phyloP scores from a whole-genome alignment of 1,140 invertebrate species.

The Elymnias hypermnestra region DNA sequence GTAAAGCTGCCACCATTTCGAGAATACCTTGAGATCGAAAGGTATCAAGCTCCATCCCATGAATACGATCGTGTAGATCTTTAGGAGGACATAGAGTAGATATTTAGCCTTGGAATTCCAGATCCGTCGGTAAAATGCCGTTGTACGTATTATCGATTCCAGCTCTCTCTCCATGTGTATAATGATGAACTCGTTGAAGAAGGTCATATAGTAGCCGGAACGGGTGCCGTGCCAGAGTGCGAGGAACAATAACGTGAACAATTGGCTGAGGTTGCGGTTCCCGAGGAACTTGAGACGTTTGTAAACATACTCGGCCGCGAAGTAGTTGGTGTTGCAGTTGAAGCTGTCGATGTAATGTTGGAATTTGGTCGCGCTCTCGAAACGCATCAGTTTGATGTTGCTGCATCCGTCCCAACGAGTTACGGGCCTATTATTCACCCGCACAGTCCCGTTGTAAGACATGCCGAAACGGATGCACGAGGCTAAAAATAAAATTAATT shows the following conservation, averaged over 20 bases:
- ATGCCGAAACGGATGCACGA: slow-evolving; percentile 82
- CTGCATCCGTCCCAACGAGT: slow-evolving; percentile 89
- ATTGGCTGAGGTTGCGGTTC: slow-evolving; percentile 89
- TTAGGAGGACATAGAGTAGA: slow-evolving; percentile 78
- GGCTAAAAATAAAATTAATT: no score
- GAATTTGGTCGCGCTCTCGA: slow-evolving; percentile 88
- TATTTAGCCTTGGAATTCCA: slow-evolving; percentile 56
- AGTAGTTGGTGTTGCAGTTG: slow-evolving; percentile 95
- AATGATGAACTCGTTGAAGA: slow-evolving; percentile 93
- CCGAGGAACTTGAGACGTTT: slow-evolving; percentile 94
- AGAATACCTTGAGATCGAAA: slow-evolving; percentile 85
- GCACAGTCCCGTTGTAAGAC: slow-evolving; percentile 86
- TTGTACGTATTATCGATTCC: slow-evolving; percentile 73
- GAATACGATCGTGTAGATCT: slow-evolving; percentile 86
- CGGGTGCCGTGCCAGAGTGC: slow-evolving; percentile 96
- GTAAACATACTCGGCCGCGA: slow-evolving; percentile 94
- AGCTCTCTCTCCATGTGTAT: slow-evolving; percentile 90
- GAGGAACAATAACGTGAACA: slow-evolving; percentile 88
- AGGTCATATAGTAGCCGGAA: slow-evolving; percentile 93
- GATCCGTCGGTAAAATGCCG: slow-evolving; percentile 67
- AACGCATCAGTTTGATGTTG: slow-evolving; percentile 87
- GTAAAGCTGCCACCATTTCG: slow-evolving; percentile 57
- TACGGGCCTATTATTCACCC: slow-evolving; percentile 60
- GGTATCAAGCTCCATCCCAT: slow-evolving; percentile 91
- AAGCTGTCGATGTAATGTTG: slow-evolving; percentile 91